Evolutionary conservation across 2,113 vertebrate genomes (phyloP).

Genomic region (Sinocyclocheilus grahami): DNA sequence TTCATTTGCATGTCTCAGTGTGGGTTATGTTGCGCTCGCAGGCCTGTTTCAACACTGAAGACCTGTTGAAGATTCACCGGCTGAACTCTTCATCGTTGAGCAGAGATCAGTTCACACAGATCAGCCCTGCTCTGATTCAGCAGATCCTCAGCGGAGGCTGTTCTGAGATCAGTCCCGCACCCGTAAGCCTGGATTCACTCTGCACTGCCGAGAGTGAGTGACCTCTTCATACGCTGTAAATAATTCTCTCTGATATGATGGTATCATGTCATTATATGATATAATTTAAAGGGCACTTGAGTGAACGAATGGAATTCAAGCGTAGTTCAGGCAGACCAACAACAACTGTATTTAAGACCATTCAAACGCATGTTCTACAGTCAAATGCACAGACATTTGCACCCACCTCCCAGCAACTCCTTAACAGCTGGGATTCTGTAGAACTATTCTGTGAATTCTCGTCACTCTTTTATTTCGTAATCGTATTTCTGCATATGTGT

Average conservation of each 20-base stretch:
- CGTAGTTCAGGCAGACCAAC: too few relatives aligned
- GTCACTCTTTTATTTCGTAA: too few relatives aligned
- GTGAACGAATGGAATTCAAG: too few relatives aligned
- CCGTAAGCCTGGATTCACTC: constrained; percentile 51
- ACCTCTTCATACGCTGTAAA: not conserved
- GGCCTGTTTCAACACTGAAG: constrained; percentile 77
- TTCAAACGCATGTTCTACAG: too few relatives aligned
- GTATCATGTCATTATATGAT: not conserved
- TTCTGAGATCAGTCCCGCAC: not conserved
- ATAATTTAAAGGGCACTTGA: not conserved
- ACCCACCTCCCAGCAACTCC: too few relatives aligned
- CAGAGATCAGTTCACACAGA: constrained; percentile 67
- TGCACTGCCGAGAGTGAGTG: constrained; percentile 70
- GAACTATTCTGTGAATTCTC: too few relatives aligned
- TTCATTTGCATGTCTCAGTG: not conserved
- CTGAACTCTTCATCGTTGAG: constrained; percentile 63
- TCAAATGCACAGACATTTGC: too few relatives aligned
- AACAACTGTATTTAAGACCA: too few relatives aligned
- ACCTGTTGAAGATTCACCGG: constrained; percentile 75
- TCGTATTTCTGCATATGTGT: too few relatives aligned
- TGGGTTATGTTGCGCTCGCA: constrained; percentile 52
- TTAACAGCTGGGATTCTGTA: too few relatives aligned
- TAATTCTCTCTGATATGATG: not conserved
- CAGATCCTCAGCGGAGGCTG: constrained; percentile 84
- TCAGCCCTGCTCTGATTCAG: constrained; percentile 84